Conservation (phyloP, 37 sponge, comb jelly and placozoan species). For the Aplysina aerophoba region DNA sequence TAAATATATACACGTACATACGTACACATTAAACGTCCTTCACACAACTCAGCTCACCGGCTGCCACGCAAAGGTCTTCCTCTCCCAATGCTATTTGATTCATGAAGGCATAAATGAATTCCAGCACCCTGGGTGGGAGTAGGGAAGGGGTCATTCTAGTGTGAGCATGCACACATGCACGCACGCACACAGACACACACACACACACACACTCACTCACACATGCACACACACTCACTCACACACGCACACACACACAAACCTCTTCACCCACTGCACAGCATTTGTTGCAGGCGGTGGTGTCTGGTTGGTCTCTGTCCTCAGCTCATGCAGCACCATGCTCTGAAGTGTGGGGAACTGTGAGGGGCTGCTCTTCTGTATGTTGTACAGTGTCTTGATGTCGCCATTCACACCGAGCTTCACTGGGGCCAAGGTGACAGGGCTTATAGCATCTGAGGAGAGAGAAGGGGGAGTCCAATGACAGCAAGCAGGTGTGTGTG, state of each 20-base stretch:
- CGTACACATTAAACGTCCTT: not conserved
- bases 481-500: too few relatives aligned
- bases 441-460: constrained; percentile 62
- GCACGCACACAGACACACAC: not conserved
- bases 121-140: constrained; percentile 67
- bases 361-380: constrained; percentile 45
- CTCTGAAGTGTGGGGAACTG: constrained; percentile 66
- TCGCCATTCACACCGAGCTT: constrained; percentile 82
- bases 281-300: constrained; percentile 80
- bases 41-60: constrained; percentile 42
- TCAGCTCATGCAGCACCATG: constrained; percentile 67
- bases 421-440: constrained; percentile 84
- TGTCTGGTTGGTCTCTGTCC: constrained; percentile 40
- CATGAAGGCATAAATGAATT: constrained; percentile 74
- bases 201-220: constrained; percentile 30
- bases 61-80: constrained; percentile 73
- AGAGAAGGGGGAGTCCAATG: not conserved
- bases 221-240: not conserved
- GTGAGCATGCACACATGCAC: not conserved
- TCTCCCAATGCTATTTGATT: constrained; percentile 72
- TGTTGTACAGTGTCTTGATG: constrained; percentile 64
- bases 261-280: constrained; percentile 88
- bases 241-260: not conserved
- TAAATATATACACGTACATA: constrained; percentile 27
- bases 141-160: too few relatives aligned